These are phyloP conservation scores for Oreochromis niloticus DNA, from an alignment of 2,113 vertebrate species.

Conservation along the genomic window DNA sequence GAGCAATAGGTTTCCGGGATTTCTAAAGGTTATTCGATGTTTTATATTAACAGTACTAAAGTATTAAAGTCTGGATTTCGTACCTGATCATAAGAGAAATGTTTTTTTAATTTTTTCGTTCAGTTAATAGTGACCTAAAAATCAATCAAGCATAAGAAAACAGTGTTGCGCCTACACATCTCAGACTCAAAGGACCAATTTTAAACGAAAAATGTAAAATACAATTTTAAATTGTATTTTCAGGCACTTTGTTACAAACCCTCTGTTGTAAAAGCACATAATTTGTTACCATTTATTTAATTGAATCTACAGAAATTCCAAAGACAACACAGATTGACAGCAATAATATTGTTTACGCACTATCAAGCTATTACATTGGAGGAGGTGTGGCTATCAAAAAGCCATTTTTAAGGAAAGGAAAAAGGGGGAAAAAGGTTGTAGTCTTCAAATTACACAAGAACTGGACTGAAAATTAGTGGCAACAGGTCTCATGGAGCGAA, in stretches of 20 bases:
- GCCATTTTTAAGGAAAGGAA: background rate
- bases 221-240: background rate
- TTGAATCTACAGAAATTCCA: background rate
- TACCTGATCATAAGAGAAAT: background rate
- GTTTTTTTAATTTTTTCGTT: fast-evolving
- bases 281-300: background rate
- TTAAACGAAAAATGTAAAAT: background rate
- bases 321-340: background rate
- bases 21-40: background rate
- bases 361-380: background rate
- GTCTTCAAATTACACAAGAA: background rate
- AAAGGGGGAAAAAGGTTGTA: background rate
- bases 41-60: background rate
- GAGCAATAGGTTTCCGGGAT: background rate
- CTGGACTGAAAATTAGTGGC: background rate
- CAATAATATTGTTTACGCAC: background rate
- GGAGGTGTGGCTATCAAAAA: background rate
- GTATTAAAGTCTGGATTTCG: background rate
- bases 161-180: background rate
- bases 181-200: background rate
- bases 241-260: background rate
- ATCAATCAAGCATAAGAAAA: background rate
- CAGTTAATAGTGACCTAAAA: background rate
- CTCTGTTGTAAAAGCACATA: background rate
- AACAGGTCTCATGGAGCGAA: background rate